Base-by-base conservation (phyloP, 2,113 vertebrate genomes). In the Phrynosoma blainvillii region DNA sequence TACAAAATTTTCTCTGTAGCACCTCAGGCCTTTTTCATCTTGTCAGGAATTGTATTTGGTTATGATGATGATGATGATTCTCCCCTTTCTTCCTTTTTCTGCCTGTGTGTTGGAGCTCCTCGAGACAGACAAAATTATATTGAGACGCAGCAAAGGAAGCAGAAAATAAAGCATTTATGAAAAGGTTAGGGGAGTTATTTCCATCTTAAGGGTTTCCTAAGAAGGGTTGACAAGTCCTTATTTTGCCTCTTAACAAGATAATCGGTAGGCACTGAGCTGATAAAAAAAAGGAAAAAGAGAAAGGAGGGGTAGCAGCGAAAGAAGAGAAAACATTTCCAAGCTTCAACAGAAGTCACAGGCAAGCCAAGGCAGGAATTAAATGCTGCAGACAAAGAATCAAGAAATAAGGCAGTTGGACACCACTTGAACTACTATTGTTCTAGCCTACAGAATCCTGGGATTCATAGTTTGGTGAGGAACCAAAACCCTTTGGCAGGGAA, bases 41-140 rank as follows among this genome's bases (percentile, higher is more conserved):
- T 82, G 59, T 82, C 0, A 0, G 71, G 84, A 87, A 71, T 75
- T 87, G 52, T 84, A 90, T 90, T 93, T 87, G 62, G 40, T 86
- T 82, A 84, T 68, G 25, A 68, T 90, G 90, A 89, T 86, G 71
- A 90, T 75, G 42, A 40, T 47, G 47, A 47, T 83, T 75, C 79
- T 66, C 85, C 83, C 47, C 83, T 92, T 30, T 80, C 82, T 83
- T 78, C 84, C 81, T 85, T 81, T 82, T 36, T 80, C 47, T 20
- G 18, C 54, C n/a, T 84, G 89, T 73, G 56, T 62, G 86, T 92
- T 84, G 62, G 79, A 89, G 89, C 93, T 84, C 10, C 91, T 93
- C 94, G 86, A 91, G 92, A 93, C 88, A 92, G 85, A 93, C 90
- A 93, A 68, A 94, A 95, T 95, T 92, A 94, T 5, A 87, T 85